phyloP scores from a whole-genome alignment of 1,140 invertebrate species.

The Arctopsyche grandis region DNA sequence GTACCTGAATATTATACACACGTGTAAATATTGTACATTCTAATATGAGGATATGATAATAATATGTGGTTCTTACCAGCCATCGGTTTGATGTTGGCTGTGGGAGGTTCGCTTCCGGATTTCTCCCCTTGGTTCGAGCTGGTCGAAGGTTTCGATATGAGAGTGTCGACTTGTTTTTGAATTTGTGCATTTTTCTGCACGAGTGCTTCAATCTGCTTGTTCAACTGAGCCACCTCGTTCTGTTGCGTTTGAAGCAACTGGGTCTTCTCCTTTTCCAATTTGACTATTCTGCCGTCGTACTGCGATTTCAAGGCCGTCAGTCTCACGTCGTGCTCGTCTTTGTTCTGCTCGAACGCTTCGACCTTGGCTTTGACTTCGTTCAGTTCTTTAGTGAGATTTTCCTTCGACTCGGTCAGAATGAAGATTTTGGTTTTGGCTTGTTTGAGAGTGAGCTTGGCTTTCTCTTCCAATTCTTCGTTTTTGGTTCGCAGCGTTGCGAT shows the following conservation, averaged over 20 bases:
- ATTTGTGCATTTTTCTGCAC: constrained; percentile 78
- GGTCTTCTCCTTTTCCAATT: constrained; percentile 80
- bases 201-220: constrained; percentile 79
- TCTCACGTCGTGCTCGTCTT: constrained; percentile 70
- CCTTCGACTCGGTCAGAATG: constrained; percentile 74
- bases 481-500: constrained; percentile 74
- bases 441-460: constrained; percentile 78
- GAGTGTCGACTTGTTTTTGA: constrained; percentile 80
- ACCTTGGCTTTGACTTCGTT: constrained; percentile 70
- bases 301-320: constrained; percentile 75
- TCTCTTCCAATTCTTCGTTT: constrained; percentile 75
- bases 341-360: constrained; percentile 64
- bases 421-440: constrained; percentile 77
- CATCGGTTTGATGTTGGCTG: constrained; percentile 95
- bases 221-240: constrained; percentile 70
- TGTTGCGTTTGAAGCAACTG: constrained; percentile 73
- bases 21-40: background rate
- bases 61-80: too few relatives aligned
- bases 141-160: constrained; percentile 74
- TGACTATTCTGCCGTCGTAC: constrained; percentile 75
- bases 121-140: constrained; percentile 74
- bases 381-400: constrained; percentile 69
- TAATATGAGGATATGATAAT: too few relatives aligned
- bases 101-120: constrained; percentile 79
- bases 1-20: constrained; percentile 39